A percentile compares a stretch with the other conserved stretches of the same genome.
These are phyloP conservation scores for Heterochromis multidens DNA, from an alignment of 2,113 vertebrate genomes.

Conservation along the genomic window DNA sequence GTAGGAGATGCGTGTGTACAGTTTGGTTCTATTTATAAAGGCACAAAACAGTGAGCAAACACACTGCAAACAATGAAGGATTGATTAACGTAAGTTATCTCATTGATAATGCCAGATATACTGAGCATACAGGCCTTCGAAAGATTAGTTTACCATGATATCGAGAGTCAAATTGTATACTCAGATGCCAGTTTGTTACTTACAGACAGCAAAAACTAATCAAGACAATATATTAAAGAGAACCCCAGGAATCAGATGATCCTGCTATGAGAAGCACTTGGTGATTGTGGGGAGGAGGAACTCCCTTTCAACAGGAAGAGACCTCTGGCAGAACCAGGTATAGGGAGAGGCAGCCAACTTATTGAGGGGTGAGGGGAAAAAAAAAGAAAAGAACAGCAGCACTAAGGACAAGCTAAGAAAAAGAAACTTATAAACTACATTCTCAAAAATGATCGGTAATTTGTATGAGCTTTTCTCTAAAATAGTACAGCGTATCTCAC, in stretches of 20 bases:
- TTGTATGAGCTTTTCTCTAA: background rate
- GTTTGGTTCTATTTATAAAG: background rate
- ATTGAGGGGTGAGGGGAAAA: background rate
- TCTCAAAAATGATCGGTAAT: background rate
- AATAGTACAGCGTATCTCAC: background rate
- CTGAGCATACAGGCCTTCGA: background rate
- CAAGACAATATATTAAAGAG: background rate
- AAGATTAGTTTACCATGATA: background rate
- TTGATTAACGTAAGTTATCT: background rate
- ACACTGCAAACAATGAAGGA: background rate
- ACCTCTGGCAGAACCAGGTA: background rate
- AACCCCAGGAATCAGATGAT: background rate
- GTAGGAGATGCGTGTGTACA: background rate
- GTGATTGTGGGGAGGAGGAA: background rate
- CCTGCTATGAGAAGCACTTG: background rate
- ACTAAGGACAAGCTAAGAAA: background rate
- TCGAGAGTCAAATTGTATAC: background rate
- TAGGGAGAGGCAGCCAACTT: background rate
- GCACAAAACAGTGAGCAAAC: background rate
- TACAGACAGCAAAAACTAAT: background rate
- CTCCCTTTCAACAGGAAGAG: background rate
- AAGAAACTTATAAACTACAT: background rate
- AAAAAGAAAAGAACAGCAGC: background rate
- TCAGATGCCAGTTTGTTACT: background rate
- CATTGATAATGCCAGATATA: background rate